Percentiles rank a stretch among this genome's conserved stretches.
Conservation (phyloP, 2,888 invertebrate genomes). For the Oxyteleia sp. region DNA sequence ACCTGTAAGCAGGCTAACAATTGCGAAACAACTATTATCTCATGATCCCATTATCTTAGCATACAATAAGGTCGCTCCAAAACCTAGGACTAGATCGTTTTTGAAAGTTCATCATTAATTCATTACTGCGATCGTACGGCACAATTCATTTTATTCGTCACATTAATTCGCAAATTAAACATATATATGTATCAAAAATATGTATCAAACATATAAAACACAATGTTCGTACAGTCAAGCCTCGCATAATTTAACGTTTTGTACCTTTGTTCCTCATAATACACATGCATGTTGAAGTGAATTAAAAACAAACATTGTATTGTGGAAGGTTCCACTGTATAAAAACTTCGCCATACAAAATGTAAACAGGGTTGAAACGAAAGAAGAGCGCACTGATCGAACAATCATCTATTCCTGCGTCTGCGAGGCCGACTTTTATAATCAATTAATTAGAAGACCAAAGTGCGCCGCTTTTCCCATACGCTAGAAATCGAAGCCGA, state of each 20-base stretch:
- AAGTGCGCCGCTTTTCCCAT: conserved; percentile 48
- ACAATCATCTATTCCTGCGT: too few relatives aligned
- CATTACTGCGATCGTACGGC: conserved; percentile 1
- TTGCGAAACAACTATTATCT: conserved; percentile 21
- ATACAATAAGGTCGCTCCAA: conserved; percentile 38
- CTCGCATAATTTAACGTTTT: too few relatives aligned
- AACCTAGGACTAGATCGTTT: conserved; percentile 56
- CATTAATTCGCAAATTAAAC: conserved; percentile 5
- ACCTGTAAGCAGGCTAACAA: conserved; percentile 3
- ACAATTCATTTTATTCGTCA: conserved; percentile 14
- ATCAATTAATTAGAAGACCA: conserved; percentile 46
- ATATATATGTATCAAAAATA: too few relatives aligned
- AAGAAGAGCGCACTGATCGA: too few relatives aligned
- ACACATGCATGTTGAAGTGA: too few relatives aligned
- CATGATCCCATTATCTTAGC: conserved; percentile 39
- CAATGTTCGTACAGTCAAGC: too few relatives aligned
- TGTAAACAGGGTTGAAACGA: too few relatives aligned
- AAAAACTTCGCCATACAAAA: too few relatives aligned
- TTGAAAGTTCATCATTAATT: conserved; percentile 51
- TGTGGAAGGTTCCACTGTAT: too few relatives aligned
- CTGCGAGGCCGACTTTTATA: conserved; percentile 32
- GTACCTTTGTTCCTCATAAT: too few relatives aligned
- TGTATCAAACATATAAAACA: too few relatives aligned
- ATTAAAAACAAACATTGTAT: too few relatives aligned
- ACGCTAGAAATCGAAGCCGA: conserved; percentile 18